phyloP scores from a whole-genome alignment of 2,113 vertebrate genomes.

The Rutilus rutilus region DNA sequence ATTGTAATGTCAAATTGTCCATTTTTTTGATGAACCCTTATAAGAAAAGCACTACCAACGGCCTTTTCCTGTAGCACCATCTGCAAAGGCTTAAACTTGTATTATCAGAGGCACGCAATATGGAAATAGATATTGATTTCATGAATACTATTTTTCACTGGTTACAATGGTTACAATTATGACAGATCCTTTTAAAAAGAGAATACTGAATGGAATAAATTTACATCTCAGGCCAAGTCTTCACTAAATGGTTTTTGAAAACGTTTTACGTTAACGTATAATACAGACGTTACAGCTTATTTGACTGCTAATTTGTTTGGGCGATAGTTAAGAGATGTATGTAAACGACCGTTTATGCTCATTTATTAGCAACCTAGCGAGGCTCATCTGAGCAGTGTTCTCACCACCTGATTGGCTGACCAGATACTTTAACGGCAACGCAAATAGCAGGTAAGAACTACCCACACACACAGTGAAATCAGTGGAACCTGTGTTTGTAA shows the following conservation, averaged over 20 bases:
- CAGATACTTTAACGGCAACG: constrained; percentile 30
- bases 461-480: constrained; percentile 30
- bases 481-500: constrained; percentile 6
- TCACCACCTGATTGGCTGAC: constrained; percentile 26
- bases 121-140: constrained; percentile 80
- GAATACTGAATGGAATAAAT: constrained; percentile 78
- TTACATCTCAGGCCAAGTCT: constrained; percentile 83
- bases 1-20: constrained; percentile 50
- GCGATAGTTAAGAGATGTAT: constrained; percentile 64
- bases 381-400: constrained; percentile 51
- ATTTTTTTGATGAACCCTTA: constrained; percentile 53
- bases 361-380: constrained; percentile 63
- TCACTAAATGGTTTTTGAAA: constrained; percentile 74
- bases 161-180: constrained; percentile 76
- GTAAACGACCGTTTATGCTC: constrained; percentile 70
- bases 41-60: constrained; percentile 63
- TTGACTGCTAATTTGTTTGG: constrained; percentile 94
- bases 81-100: constrained; percentile 66
- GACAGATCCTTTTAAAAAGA: constrained; percentile 70
- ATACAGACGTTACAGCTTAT: constrained; percentile 85
- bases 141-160: constrained; percentile 84
- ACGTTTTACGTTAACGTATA: constrained; percentile 77
- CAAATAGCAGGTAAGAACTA: constrained; percentile 19
- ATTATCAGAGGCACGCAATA: constrained; percentile 72
- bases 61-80: constrained; percentile 61